These are phyloP conservation scores for Rattus rattus DNA, from an alignment of 2,113 vertebrate species.

Conservation along the genomic window DNA sequence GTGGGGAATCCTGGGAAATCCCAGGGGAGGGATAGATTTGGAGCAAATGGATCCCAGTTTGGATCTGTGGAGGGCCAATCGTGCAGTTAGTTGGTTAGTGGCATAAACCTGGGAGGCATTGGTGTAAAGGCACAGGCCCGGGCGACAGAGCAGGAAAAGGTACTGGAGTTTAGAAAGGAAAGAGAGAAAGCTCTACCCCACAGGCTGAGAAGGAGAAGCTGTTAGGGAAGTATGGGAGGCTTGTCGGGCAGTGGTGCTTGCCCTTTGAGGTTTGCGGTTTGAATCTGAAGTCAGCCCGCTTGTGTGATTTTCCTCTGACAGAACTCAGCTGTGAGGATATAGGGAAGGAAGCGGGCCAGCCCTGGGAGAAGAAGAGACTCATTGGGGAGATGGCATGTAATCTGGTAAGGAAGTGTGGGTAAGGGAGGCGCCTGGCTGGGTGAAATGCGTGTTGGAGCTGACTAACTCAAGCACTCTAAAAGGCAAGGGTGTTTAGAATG, in stretches of 20 bases:
- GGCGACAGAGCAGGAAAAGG: background rate
- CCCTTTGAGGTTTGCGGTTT: constrained; percentile 80
- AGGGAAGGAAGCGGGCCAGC: background rate
- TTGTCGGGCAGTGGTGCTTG: background rate
- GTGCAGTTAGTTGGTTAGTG: background rate
- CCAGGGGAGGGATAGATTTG: background rate
- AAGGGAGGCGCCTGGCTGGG: background rate
- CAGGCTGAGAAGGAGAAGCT: background rate
- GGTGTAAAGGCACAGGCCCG: background rate
- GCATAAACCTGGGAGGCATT: fast-evolving
- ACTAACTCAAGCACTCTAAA: background rate
- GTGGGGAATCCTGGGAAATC: no score
- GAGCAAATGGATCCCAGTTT: background rate
- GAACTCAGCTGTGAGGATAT: background rate
- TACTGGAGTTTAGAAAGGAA: background rate
- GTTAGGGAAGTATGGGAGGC: constrained; percentile 41
- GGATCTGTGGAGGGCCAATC: background rate
- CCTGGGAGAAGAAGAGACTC: background rate
- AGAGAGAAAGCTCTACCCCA: background rate
- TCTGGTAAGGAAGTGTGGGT: background rate
- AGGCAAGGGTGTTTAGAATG: background rate
- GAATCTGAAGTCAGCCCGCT: constrained; percentile 34
- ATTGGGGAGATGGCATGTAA: background rate
- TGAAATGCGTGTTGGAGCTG: background rate
- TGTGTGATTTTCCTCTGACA: constrained; percentile 62